Evolutionary conservation across 2,113 vertebrate genomes (phyloP).

Genomic region (Eolophus roseicapilla): DNA sequence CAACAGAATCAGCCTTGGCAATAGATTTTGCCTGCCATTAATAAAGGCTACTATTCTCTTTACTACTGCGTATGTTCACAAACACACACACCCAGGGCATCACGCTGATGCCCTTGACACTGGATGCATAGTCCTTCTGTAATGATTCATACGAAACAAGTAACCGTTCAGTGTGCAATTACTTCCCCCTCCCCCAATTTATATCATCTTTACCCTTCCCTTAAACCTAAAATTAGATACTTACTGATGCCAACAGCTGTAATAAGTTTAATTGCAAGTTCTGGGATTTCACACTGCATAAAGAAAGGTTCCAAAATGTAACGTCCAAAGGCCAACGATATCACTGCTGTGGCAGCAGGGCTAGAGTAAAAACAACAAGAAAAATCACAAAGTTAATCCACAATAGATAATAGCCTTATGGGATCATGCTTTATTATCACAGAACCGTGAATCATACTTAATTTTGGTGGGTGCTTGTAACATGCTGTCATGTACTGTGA

Average conservation of each 20-base stretch:
- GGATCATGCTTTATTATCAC: neutral
- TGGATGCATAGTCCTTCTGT: neutral
- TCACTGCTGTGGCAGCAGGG: constrained; percentile 90
- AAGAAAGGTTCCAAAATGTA: constrained; percentile 96
- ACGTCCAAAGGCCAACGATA: constrained; percentile 92
- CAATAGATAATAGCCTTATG: neutral
- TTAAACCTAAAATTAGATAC: constrained; percentile 49
- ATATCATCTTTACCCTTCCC: neutral
- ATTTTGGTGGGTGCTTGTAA: neutral
- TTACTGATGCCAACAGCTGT: constrained; percentile 93
- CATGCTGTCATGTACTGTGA: rapidly evolving
- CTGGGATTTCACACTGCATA: constrained; percentile 89
- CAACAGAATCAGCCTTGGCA: neutral
- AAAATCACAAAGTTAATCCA: neutral
- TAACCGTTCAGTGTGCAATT: neutral
- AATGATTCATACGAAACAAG: neutral
- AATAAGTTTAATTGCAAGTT: constrained; percentile 87
- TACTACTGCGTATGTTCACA: neutral
- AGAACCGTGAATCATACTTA: neutral
- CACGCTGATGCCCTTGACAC: neutral
- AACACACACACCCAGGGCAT: neutral
- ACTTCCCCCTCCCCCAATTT: neutral
- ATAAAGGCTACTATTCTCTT: neutral
- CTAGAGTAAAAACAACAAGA: constrained; percentile 65
- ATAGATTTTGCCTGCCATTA: neutral